A percentile compares a stretch with the other conserved stretches of the same genome.
phyloP scores from a whole-genome alignment of 2,888 invertebrate species.

The Trissolcus japonicus region DNA sequence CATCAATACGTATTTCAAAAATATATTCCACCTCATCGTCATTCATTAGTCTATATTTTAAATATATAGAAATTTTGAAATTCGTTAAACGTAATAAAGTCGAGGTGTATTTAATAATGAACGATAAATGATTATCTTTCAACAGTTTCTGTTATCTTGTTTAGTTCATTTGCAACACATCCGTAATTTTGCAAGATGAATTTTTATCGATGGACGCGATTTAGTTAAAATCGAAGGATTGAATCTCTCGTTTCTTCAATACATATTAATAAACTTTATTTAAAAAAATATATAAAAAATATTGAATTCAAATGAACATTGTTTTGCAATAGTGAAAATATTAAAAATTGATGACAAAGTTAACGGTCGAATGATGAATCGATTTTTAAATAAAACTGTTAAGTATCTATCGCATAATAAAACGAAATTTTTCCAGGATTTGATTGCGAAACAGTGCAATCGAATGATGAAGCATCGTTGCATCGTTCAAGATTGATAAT shows the following conservation, averaged over 20 bases:
- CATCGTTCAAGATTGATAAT: too few relatives aligned
- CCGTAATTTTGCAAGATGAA: constrained; percentile 4
- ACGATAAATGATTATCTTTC: neutral
- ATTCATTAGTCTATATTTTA: constrained; percentile 3
- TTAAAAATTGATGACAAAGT: too few relatives aligned
- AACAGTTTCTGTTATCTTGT: neutral
- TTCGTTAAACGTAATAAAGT: neutral
- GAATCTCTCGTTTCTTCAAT: neutral
- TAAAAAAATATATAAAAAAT: too few relatives aligned
- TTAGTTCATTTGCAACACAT: constrained; percentile 5
- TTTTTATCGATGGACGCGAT: neutral
- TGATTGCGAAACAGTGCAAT: too few relatives aligned
- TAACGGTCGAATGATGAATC: too few relatives aligned
- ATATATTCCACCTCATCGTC: neutral
- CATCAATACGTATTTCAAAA: constrained; percentile 3
- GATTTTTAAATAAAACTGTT: too few relatives aligned
- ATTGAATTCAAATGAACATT: too few relatives aligned
- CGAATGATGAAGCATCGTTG: too few relatives aligned
- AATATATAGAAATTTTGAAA: neutral
- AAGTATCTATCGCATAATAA: too few relatives aligned
- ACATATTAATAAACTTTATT: too few relatives aligned
- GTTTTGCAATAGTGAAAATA: too few relatives aligned
- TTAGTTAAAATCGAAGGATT: neutral
- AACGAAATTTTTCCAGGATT: too few relatives aligned
- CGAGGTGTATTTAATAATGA: neutral